Evolutionary conservation across 2,113 vertebrate genomes (phyloP).

Genomic region (Sinocyclocheilus rhinocerous): DNA sequence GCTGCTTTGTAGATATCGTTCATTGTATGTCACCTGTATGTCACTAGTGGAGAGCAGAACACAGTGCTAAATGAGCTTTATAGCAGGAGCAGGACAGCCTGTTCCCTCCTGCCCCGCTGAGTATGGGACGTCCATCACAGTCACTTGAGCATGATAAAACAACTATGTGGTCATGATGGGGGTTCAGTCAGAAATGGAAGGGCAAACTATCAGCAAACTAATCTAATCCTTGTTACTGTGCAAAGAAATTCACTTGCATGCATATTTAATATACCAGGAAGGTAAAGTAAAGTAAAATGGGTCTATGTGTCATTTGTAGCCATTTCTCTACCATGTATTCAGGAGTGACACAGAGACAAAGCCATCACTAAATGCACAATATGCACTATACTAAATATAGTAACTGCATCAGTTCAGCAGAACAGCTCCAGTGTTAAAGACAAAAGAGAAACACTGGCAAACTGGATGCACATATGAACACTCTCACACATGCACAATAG

Average conservation of each 20-base stretch:
- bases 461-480: too few relatives aligned
- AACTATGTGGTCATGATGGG: neutral
- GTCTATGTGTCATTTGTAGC: neutral
- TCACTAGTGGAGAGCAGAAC: slow-evolving; percentile 1
- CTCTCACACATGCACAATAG: too few relatives aligned
- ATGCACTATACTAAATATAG: neutral
- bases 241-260: neutral
- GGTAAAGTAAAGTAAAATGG: too few relatives aligned
- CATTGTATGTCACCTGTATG: slow-evolving; percentile 21
- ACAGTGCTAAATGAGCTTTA: slow-evolving; percentile 28
- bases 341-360: neutral
- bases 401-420: neutral
- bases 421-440: too few relatives aligned
- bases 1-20: slow-evolving; percentile 60
- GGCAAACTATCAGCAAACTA: neutral
- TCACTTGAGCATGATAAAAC: slow-evolving; percentile 1
- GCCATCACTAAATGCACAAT: too few relatives aligned
- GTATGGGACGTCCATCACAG: slow-evolving; percentile 20
- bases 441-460: too few relatives aligned
- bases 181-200: neutral
- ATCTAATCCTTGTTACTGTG: neutral
- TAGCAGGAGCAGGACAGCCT: slow-evolving; percentile 3
- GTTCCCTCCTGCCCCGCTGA: neutral
- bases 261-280: too few relatives aligned
- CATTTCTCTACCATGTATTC: neutral